Percentiles rank a stretch among this genome's conserved stretches.
Evolutionary conservation across 2,797 vertebrate species (phyloP).

Genomic region (Acestrorhynchus altus): DNA sequence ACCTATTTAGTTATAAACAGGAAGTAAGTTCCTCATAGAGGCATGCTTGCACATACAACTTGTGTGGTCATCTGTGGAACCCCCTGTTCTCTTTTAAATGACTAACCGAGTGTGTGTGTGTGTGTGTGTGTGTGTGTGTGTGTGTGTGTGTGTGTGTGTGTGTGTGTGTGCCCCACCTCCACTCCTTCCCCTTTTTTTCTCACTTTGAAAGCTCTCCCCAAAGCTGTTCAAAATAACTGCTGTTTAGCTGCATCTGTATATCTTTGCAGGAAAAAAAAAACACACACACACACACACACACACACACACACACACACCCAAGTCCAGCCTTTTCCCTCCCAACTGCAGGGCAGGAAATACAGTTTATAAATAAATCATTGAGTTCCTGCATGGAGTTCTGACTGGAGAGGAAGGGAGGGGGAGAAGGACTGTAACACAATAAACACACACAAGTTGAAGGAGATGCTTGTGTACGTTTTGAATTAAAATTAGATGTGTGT

Average conservation of each 20-base stretch:
- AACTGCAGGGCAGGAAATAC: slow-evolving; percentile 73
- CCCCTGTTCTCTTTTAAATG: neutral
- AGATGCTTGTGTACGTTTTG: neutral
- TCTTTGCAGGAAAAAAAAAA: neutral
- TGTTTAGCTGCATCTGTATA: slow-evolving; percentile 5
- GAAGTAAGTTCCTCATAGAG: slow-evolving; percentile 73
- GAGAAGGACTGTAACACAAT: slow-evolving; percentile 50
- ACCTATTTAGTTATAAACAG: slow-evolving; percentile 73
- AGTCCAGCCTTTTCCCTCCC: slow-evolving; percentile 56
- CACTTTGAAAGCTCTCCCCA: neutral
- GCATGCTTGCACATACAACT: neutral
- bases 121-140: too few species aligned
- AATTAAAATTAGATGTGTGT: too few species aligned
- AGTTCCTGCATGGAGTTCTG: slow-evolving; percentile 62
- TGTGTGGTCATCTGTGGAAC: slow-evolving; percentile 32
- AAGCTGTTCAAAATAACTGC: neutral
- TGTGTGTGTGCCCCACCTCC: too few species aligned
- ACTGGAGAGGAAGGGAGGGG: slow-evolving; percentile 47
- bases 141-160: too few species aligned
- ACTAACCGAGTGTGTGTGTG: neutral
- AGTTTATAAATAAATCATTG: slow-evolving; percentile 77
- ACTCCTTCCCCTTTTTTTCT: too few species aligned
- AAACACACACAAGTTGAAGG: slow-evolving; percentile 18
- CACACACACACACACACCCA: slow-evolving; percentile 25
- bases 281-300: slow-evolving; percentile 5